Evolutionary conservation across 2,888 invertebrate species (phyloP).

Genomic region (Pteria penguin): DNA sequence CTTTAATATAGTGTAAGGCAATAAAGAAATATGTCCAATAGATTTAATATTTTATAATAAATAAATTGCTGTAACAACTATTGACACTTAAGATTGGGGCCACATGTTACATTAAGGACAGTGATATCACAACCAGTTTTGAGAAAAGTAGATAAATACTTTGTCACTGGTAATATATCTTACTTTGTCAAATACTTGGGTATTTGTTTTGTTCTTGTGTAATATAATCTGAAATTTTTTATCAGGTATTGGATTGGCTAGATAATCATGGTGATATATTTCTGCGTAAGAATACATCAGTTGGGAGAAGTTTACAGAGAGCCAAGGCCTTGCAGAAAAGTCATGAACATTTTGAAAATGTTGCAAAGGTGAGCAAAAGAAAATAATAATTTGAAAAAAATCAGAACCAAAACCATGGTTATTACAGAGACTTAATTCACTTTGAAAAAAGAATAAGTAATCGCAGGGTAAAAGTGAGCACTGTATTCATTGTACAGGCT

Average conservation of each 20-base stretch:
- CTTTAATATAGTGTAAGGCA: too few relatives aligned
- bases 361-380: constrained; percentile 89
- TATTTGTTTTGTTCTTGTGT: too few relatives aligned
- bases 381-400: too few relatives aligned
- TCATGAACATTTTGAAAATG: constrained; percentile 99
- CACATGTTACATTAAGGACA: too few relatives aligned
- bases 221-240: constrained; percentile 12
- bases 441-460: too few relatives aligned
- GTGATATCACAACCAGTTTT: background rate
- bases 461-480: too few relatives aligned
- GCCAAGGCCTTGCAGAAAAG: constrained; percentile 98
- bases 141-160: background rate
- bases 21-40: too few relatives aligned
- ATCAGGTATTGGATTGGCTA: constrained; percentile 95
- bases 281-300: constrained; percentile 96
- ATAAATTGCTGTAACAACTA: background rate
- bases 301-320: constrained; percentile 96
- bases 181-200: background rate
- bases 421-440: too few relatives aligned
- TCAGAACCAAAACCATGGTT: too few relatives aligned
- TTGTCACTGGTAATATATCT: background rate
- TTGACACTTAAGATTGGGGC: background rate
- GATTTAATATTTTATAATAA: too few relatives aligned
- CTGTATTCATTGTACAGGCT: too few relatives aligned
- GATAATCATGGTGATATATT: constrained; percentile 98